Base-by-base conservation (phyloP, 2,888 invertebrate genomes). In the Auanema sp. region DNA sequence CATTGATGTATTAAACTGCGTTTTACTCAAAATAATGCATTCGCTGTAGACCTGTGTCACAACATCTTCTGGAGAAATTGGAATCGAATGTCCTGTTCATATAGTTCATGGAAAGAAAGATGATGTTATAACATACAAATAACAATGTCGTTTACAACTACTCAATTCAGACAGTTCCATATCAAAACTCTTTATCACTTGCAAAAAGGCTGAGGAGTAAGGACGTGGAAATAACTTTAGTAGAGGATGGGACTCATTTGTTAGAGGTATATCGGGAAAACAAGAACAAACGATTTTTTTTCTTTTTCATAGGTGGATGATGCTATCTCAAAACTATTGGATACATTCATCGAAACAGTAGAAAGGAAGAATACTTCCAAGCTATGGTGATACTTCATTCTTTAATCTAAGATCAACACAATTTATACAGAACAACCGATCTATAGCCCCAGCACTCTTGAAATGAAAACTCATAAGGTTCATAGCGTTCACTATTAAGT, bases 141-240 rank as follows among this genome's bases (percentile, higher is more conserved):
- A n/a, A n/a, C n/a, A n/a, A n/a, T n/a, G n/a, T n/a, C n/a, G n/a
- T n/a, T n/a, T n/a, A n/a, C n/a, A n/a, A n/a, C n/a, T n/a, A n/a
- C n/a, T n/a, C n/a, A n/a, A n/a, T n/a, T 49, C 62, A 69, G 72
- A 62, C 66, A 11, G 72, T 72, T 8, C 69, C 72, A 0, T 62
- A 64, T 41, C 58, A 66, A 53, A 72, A 72, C 24, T 68, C 72
- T 0, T 54, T 58, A 11, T 56, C 51, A 16, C 40, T 72, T 47
- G 55, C 64, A 25, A 41, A 60, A 11, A 21, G 68, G 40, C 56
- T 72, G 14, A 49, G 52, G 2, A 57, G 67, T 0, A 47, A 52
- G n/a, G 62, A 65, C 51, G 64, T 64, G 16, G 59, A 66, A 11
- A 55, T 72, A 6, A 47, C 63, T 18, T 43, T 64, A 1, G 40